Base-by-base conservation (phyloP, 2,888 invertebrate species). In the Epiblema foenella region DNA sequence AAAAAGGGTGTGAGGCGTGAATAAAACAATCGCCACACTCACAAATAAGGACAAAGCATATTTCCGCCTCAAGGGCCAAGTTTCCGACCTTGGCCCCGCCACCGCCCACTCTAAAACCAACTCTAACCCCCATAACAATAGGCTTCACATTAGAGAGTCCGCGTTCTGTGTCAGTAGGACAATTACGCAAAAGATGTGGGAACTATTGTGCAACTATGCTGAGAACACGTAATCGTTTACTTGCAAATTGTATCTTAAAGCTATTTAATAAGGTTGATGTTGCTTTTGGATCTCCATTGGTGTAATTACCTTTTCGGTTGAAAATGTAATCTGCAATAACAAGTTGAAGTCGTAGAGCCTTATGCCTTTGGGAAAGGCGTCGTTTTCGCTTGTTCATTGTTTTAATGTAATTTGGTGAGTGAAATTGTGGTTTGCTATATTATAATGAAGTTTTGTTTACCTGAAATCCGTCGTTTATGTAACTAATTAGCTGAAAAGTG, bases 1-100 rank as follows among this genome's bases (percentile, higher is more conserved):
- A 52, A 63, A 63, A 63, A 63, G 63, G 63, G 51, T 52, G 51
- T 51, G 52, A 63, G 52, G 18, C 9, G 11, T 51, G 37, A 52
- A 3, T 56, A 20, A 58, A 60, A 68, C 59, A 60, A 60, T 68
- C 59, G 33, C 33, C 37, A 54, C 54, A 54, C 59, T 59, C 52
- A 59, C 59, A 52, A 29, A 42, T 46, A 65, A 67, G 67, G 67
- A 58, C 58, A 54, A 54, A 51, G 52, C 37, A 37, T 51, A 37
- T 58, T 58, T 54, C 62, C 68, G 62, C 68, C 42, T 46, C 33
- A 64, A 70, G 69, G 69, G 69, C 69, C 69, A 70, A 56, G 69
- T 57, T 54, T 37, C 17, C 60, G 59, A 65, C 69, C 69, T 70
- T 70, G 69, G 69, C 69, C 69, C 33, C 51, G 2, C 20, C 5